These are phyloP conservation scores for Fulica atra DNA, from an alignment of 2,113 vertebrate species.

Conservation along the genomic window DNA sequence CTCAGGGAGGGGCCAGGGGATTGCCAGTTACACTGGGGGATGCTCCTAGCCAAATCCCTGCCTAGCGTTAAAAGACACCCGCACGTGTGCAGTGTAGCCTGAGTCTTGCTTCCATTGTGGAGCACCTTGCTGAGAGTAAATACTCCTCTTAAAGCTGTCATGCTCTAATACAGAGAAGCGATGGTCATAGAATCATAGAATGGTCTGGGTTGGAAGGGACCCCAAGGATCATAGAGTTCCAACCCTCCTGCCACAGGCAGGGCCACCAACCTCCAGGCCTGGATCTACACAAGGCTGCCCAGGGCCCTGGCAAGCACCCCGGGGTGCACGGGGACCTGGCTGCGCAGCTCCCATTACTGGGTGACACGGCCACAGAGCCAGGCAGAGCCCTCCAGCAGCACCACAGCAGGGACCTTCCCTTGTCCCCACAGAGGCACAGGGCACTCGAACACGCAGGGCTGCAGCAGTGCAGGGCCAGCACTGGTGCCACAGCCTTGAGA, in stretches of 20 bases:
- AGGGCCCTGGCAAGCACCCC: fast-evolving
- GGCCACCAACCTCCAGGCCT: too few relatives aligned
- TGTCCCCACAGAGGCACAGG: neutral
- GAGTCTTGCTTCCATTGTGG: neutral
- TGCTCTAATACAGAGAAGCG: neutral
- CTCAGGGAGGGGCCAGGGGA: neutral
- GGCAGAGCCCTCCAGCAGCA: neutral
- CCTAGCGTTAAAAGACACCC: neutral
- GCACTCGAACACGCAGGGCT: fast-evolving
- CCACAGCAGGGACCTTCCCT: neutral
- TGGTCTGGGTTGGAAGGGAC: too few relatives aligned
- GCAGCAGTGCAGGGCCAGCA: neutral
- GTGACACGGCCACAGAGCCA: neutral
- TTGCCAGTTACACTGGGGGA: neutral
- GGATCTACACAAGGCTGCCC: too few relatives aligned
- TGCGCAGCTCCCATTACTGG: fast-evolving
- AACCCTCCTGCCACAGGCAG: too few relatives aligned
- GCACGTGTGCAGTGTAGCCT: neutral
- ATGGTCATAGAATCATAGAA: neutral
- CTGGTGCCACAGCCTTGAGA: neutral
- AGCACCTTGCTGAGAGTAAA: neutral
- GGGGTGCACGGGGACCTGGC: fast-evolving
- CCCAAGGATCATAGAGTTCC: too few relatives aligned
- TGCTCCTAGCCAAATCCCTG: neutral
- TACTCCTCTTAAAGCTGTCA: neutral